Base-by-base conservation (phyloP, 2,113 vertebrate genomes). In the Pantherophis guttatus region DNA sequence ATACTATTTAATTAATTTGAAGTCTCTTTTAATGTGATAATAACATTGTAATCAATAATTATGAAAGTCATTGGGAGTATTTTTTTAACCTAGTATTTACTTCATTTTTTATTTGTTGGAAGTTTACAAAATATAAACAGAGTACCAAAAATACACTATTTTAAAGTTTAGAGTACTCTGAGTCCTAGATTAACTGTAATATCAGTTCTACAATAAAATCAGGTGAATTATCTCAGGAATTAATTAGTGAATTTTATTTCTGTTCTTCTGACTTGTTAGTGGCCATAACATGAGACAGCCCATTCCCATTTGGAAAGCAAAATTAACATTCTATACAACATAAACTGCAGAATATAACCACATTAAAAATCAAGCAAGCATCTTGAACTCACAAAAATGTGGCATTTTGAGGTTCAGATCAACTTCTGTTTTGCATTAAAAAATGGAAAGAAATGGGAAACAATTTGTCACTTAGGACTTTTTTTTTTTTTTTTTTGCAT, bases 141-240 rank as follows among this genome's bases (percentile, higher is more conserved):
- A 75, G 12, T 17, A 75, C 65, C n/a, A 75, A 75, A 65, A 75
- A 75, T 19, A 75, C 1, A 75, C n/a, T 8, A 39, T 75, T 75
- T 75, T 75, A 33, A 53, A 8, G 15, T 70, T 86, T 13, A 3
- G 19, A 23, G 23, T 39, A 29, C 90, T 54, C 52, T 0, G 90
- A 91, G 93, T 94, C 24, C 65, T 90, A 0, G 33, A 33, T 91
- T 93, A 92, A 91, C 0, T 0, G 3, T 3, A 86, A 4, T 17
- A n/a, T 33, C 93, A 86, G n/a, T 89, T 87, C 95, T 94, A 54
- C 91, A 86, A 86, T 94, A 95, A 65, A 90, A 94, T 92, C 75
- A 55, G 19, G 86, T 93, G 21, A 26, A 86, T 94, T 95, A 24
- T 54, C 86, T 44, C 6, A 11, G 13, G 50, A 65, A 89, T 39